A percentile compares a stretch with the other conserved stretches of the same genome.
Evolutionary conservation across 64 coral and sea anemone genomes (phyloP).

Genomic region (Montipora efflorescens): DNA sequence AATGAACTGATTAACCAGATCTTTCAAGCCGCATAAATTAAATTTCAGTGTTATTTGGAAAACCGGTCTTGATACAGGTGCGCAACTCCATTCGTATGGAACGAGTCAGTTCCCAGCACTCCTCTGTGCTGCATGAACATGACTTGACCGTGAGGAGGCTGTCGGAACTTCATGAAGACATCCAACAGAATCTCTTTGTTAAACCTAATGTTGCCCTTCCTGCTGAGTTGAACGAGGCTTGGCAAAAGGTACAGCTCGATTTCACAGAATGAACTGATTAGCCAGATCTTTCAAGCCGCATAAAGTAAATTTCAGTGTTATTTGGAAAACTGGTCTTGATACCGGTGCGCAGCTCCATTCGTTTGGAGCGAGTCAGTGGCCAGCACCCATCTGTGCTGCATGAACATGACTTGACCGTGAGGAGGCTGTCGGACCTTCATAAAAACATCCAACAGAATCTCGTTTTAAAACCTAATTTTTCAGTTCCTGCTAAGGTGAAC

Average conservation of each 20-base stretch:
- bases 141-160: constrained; percentile 46
- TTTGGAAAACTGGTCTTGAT: constrained; percentile 34
- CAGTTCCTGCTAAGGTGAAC: constrained; percentile 58
- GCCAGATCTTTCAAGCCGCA: too few relatives aligned
- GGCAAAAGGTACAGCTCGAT: constrained; percentile 55
- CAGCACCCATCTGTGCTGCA: constrained; percentile 71
- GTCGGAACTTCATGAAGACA: constrained; percentile 42
- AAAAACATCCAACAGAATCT: constrained; percentile 13
- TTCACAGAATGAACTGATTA: background rate
- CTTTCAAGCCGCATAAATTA: too few relatives aligned
- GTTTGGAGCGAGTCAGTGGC: constrained; percentile 63
- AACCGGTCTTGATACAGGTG: constrained; percentile 64
- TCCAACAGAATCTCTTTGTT: too few relatives aligned
- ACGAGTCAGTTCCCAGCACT: constrained; percentile 56
- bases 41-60: background rate
- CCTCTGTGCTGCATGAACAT: constrained; percentile 75
- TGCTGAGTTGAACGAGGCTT: constrained; percentile 68
- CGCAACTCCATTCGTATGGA: constrained; percentile 71
- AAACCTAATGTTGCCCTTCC: constrained; percentile 69
- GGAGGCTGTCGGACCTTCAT: constrained; percentile 48
- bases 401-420: constrained; percentile 57
- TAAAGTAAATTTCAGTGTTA: too few relatives aligned
- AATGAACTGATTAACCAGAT: too few relatives aligned
- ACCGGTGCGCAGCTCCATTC: constrained; percentile 72
- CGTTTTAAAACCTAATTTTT: constrained; percentile 76